Conservation (phyloP, 2,113 vertebrate genomes). For the Calyptomena viridis region DNA sequence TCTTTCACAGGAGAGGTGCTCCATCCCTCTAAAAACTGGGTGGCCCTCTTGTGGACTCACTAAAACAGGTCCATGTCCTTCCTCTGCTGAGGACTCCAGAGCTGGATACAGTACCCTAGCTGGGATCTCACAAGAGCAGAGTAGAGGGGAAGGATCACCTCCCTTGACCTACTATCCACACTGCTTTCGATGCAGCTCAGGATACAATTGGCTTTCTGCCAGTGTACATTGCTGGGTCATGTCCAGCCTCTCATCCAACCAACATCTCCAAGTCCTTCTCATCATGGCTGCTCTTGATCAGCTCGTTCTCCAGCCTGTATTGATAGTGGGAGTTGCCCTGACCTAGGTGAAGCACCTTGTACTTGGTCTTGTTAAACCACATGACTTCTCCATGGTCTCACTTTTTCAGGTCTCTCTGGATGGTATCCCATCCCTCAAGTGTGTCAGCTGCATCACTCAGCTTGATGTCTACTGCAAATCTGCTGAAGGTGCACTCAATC, state of each 20-base stretch:
- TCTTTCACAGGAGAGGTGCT: not conserved
- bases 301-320: not conserved
- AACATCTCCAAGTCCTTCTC: not conserved
- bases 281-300: not conserved
- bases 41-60: not conserved
- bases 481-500: not conserved
- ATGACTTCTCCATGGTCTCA: not conserved
- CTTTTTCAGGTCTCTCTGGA: not conserved
- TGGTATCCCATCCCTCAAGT: not conserved
- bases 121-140: not conserved
- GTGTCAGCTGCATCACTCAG: not conserved
- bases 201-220: not conserved
- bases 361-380: not conserved
- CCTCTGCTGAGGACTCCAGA: not conserved
- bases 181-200: not conserved
- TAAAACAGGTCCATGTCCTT: not conserved
- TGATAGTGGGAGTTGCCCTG: accelerated
- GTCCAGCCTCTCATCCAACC: not conserved
- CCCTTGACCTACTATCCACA: accelerated
- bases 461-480: not conserved
- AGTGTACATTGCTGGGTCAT: not conserved
- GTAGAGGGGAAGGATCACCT: not conserved
- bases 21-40: not conserved
- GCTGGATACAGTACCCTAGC: not conserved
- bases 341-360: not conserved